Evolutionary conservation across 2,797 vertebrate genomes (phyloP).

Genomic region (Hippopotamyrus pictus): DNA sequence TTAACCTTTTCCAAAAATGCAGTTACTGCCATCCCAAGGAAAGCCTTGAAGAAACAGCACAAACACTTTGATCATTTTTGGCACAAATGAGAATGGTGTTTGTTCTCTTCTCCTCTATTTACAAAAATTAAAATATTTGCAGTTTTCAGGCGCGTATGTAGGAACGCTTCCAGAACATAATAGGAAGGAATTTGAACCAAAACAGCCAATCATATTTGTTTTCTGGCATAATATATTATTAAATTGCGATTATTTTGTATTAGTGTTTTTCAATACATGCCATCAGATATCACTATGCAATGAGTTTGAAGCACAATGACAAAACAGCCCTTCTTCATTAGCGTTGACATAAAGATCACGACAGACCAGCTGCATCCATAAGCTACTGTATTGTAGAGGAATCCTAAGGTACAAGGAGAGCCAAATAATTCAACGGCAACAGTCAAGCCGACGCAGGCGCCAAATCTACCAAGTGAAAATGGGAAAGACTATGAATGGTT

Average conservation of each 20-base stretch:
- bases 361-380: background rate
- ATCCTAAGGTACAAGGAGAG: background rate
- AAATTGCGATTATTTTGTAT: background rate
- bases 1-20: background rate
- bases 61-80: background rate
- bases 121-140: background rate
- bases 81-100: background rate
- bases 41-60: background rate
- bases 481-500: background rate
- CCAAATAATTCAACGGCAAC: background rate
- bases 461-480: background rate
- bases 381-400: background rate
- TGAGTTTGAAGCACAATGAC: background rate
- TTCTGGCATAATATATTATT: background rate
- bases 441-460: background rate
- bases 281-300: background rate
- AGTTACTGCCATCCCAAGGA: background rate
- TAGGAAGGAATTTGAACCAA: background rate
- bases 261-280: background rate
- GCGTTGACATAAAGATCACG: background rate
- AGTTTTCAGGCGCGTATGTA: background rate
- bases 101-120: background rate
- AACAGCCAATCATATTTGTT: background rate
- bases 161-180: background rate
- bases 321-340: background rate